Conservation (phyloP, 30 jellyfish, hydroid and myxozoan species). For the Nemopilema nomurai region DNA sequence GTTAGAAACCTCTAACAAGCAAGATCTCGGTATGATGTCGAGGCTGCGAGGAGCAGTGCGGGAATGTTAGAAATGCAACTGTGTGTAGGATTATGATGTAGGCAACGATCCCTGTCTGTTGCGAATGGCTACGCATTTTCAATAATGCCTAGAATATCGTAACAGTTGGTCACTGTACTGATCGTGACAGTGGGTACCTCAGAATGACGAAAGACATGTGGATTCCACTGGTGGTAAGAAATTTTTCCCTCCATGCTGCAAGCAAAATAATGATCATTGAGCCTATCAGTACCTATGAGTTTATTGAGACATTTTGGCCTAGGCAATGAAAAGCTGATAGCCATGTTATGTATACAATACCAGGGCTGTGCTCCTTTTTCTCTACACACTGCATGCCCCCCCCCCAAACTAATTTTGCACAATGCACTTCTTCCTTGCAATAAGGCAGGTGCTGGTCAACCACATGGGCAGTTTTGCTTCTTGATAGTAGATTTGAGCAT, state of each 20-base stretch:
- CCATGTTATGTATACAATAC: too few species aligned
- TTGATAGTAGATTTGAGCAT: too few species aligned
- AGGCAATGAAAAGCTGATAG: too few species aligned
- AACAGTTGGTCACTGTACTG: background rate
- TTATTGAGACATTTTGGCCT: background rate
- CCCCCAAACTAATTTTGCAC: too few species aligned
- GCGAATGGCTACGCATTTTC: too few species aligned
- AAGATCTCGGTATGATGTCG: background rate
- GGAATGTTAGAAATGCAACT: background rate
- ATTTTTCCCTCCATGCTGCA: background rate
- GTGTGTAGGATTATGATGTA: background rate
- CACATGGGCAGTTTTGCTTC: too few species aligned
- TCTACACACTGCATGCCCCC: too few species aligned
- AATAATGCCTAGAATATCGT: too few species aligned
- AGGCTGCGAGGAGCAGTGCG: background rate
- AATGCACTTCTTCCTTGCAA: too few species aligned
- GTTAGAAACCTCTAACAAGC: too few species aligned
- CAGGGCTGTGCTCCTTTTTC: too few species aligned
- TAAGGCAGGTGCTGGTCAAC: too few species aligned
- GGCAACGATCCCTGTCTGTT: background rate
- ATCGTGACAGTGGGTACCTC: background rate
- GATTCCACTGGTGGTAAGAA: constrained; percentile 59
- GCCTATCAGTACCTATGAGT: background rate
- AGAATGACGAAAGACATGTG: constrained; percentile 26
- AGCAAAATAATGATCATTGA: background rate